Percentiles rank a stretch among this genome's conserved stretches.
These are phyloP conservation scores for Siniperca chuatsi DNA, from an alignment of 2,113 vertebrate genomes.

Conservation along the genomic window DNA sequence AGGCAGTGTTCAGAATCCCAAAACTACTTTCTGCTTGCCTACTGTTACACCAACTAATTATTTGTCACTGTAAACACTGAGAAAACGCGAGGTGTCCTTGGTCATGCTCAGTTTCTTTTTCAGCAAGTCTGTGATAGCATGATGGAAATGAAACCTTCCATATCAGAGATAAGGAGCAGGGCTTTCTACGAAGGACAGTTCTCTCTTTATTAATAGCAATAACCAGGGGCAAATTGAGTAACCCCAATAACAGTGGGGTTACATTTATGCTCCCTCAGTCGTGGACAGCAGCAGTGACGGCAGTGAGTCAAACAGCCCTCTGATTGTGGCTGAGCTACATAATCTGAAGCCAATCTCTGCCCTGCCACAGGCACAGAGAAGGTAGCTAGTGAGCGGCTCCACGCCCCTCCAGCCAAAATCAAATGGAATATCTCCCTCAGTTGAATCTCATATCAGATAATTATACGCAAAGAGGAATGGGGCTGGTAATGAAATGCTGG, in stretches of 20 bases:
- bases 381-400: conserved; percentile 34
- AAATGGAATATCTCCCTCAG: conserved; percentile 72
- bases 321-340: conserved; percentile 53
- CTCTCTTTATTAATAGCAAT: conserved; percentile 32
- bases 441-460: conserved; percentile 77
- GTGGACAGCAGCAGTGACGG: conserved; percentile 20
- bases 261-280: conserved; percentile 41
- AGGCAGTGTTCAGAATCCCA: conserved; percentile 13
- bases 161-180: conserved; percentile 16
- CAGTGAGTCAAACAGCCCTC: conserved; percentile 42
- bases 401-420: conserved; percentile 63
- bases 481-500: conserved; percentile 77
- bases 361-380: conserved; percentile 39
- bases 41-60: conserved; percentile 15
- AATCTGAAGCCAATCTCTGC: conserved; percentile 53
- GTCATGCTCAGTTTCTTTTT: conserved; percentile 21
- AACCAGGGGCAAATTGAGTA: conserved; percentile 34
- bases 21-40: neutral
- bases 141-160: conserved; percentile 47
- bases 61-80: conserved; percentile 13
- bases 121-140: neutral
- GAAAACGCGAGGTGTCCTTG: neutral
- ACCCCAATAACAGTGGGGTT: conserved; percentile 38
- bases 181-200: conserved; percentile 37
- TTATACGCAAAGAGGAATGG: conserved; percentile 72